Evolutionary conservation across 2,797 vertebrate species (phyloP), one percentile per base, ranked within the genome.

Genomic region (Euphonia xanthogaster): DNA sequence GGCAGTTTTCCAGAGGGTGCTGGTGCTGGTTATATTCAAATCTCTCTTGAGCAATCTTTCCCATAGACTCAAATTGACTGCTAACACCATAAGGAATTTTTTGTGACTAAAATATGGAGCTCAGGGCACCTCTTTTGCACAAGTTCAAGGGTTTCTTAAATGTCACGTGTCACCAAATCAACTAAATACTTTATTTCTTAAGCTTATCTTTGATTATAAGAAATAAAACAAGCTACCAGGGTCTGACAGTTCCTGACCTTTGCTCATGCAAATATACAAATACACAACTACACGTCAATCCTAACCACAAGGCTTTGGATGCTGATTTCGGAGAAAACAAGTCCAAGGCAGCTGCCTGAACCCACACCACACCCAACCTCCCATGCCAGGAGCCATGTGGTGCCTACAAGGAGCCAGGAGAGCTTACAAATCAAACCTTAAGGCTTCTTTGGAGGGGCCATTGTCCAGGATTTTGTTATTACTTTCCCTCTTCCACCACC

Each of bases 261-360:
- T 76, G 63, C 50, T 94, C 86, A 95, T 81, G 88, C 76, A 93
- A 85, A 73, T 83, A 91, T 12, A 92, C 86, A 95, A 81, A 66
- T 39, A 90, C 54, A 93, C 90, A 85, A 51, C 70, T 82, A 55
- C 80, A 83, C 4, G 0, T 68, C 86, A 92, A 51, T 65, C 57
- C 33, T 83, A 74, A 57, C 77, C 58, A 70, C 75, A 81, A 88
- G 72, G 91, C 86, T 96, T 86, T 83, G 76, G 77, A 80, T 92
- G 93, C 67, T 47, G 60, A 89, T 78, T 72, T 81, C 23, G 39
- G 66, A 88, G 87, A 88, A 86, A 74, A 70, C 40, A 54, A 76
- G 88, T 73, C 82, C 72, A 68, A 75, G 70, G 54, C 86, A 85
- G 73, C 60, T 86, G 67, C 91, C 47, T 50, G 75, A 87, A 76